Percentiles rank a stretch among this genome's conserved stretches.
Evolutionary conservation across 2,888 invertebrate species (phyloP).

Genomic region (Bugula neritina): DNA sequence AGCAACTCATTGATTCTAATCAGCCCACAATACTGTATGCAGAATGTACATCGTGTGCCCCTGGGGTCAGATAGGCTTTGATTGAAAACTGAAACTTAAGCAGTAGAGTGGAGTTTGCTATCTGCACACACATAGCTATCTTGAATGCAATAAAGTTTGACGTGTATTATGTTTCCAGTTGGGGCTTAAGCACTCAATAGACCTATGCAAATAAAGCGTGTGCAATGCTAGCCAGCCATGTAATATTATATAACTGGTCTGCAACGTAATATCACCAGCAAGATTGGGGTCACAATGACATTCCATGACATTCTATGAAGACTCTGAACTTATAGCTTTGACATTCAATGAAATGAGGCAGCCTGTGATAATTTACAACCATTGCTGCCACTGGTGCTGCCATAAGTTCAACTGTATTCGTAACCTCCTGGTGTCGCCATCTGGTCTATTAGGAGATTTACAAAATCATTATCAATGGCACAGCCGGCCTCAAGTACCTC

Average conservation of each 20-base stretch:
- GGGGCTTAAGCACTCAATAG: constrained; percentile 24
- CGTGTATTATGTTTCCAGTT: constrained; percentile 16
- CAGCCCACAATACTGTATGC: not conserved
- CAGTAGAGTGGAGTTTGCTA: not conserved
- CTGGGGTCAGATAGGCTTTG: constrained; percentile 24
- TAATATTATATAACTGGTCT: constrained; percentile 22
- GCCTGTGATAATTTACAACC: too few species aligned
- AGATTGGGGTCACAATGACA: not conserved
- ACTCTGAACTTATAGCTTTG: not conserved
- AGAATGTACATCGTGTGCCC: constrained; percentile 13
- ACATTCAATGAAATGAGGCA: not conserved
- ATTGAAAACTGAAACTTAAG: constrained; percentile 12
- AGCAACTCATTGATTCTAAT: constrained; percentile 8
- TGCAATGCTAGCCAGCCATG: not conserved
- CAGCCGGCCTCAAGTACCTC: constrained; percentile 1
- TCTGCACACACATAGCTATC: not conserved
- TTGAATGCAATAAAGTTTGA: not conserved
- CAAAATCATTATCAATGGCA: constrained; percentile 23
- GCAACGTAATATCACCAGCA: not conserved
- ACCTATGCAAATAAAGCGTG: not conserved
- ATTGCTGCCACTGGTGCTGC: too few species aligned
- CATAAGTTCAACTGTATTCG: too few species aligned
- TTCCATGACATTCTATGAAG: not conserved
- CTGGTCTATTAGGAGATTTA: too few species aligned
- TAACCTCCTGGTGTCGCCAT: too few species aligned